phyloP scores from a whole-genome alignment of 1,140 invertebrate genomes.

The Neuroterus valhalla region DNA sequence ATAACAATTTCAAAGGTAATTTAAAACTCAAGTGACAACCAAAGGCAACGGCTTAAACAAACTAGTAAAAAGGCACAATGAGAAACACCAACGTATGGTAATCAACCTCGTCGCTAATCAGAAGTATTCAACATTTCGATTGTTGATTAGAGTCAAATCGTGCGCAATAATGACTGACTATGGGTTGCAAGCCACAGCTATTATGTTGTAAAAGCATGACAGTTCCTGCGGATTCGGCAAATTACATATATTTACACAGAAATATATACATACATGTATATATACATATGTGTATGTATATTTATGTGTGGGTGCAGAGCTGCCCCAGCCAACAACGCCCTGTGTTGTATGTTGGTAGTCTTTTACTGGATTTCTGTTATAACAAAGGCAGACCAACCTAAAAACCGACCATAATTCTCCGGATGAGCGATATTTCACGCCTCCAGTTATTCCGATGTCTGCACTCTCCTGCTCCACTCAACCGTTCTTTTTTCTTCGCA shows the following conservation, averaged over 20 bases:
- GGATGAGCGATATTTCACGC: not conserved
- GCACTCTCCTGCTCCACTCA: not conserved
- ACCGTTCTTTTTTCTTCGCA: not conserved
- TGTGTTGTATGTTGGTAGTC: not conserved
- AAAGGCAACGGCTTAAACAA: too few species aligned
- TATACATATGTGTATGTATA: not conserved
- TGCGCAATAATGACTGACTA: constrained; percentile 58
- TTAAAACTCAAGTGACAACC: too few species aligned
- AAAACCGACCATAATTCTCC: not conserved
- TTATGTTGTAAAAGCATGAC: constrained; percentile 38
- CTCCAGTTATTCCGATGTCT: not conserved
- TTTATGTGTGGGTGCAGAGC: not conserved
- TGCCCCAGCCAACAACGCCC: constrained; percentile 12
- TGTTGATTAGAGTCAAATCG: constrained; percentile 55
- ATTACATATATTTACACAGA: constrained; percentile 44
- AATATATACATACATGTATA: constrained; percentile 1
- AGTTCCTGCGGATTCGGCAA: constrained; percentile 31
- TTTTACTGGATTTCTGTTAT: not conserved
- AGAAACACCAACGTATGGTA: too few species aligned
- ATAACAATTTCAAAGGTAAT: too few species aligned
- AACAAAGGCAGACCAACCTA: not conserved
- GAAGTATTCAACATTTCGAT: constrained; percentile 47
- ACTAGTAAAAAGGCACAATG: too few species aligned
- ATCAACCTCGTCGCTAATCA: constrained; percentile 52
- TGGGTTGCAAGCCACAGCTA: constrained; percentile 45